These are phyloP conservation scores for Drosophila mauritiana DNA, from an alignment of 1,140 invertebrate species.

Conservation along the genomic window DNA sequence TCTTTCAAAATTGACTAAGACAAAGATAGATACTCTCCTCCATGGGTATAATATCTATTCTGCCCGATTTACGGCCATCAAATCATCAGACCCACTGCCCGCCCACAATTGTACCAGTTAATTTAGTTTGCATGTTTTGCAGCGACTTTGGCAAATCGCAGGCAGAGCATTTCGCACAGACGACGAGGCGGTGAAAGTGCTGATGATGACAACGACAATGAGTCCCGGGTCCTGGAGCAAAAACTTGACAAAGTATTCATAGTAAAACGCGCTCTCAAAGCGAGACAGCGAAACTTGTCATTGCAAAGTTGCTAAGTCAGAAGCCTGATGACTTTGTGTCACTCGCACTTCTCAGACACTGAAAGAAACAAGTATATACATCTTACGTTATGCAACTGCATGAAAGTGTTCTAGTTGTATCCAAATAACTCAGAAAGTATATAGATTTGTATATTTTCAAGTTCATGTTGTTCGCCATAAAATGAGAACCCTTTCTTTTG, in stretches of 20 bases:
- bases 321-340: constrained; percentile 74
- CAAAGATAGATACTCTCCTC: constrained; percentile 25
- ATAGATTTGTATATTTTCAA: background rate
- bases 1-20: constrained; percentile 39
- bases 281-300: constrained; percentile 75
- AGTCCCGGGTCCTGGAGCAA: constrained; percentile 54
- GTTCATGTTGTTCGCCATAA: too few species aligned
- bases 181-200: constrained; percentile 34
- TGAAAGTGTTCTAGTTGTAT: too few species aligned
- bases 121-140: constrained; percentile 65
- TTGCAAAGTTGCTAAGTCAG: constrained; percentile 79
- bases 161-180: constrained; percentile 43
- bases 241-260: constrained; percentile 80
- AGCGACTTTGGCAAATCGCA: constrained; percentile 66
- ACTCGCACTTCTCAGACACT: constrained; percentile 26
- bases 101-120: constrained; percentile 63
- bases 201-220: constrained; percentile 63
- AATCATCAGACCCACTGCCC: constrained; percentile 22
- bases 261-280: constrained; percentile 59
- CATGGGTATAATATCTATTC: constrained; percentile 8
- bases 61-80: constrained; percentile 16
- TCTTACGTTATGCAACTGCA: too few species aligned
- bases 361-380: background rate
- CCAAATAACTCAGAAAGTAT: too few species aligned
- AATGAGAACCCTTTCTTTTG: too few species aligned